Conservation (phyloP, 2,888 invertebrate genomes). For the Nephrotoma guestfalica region DNA sequence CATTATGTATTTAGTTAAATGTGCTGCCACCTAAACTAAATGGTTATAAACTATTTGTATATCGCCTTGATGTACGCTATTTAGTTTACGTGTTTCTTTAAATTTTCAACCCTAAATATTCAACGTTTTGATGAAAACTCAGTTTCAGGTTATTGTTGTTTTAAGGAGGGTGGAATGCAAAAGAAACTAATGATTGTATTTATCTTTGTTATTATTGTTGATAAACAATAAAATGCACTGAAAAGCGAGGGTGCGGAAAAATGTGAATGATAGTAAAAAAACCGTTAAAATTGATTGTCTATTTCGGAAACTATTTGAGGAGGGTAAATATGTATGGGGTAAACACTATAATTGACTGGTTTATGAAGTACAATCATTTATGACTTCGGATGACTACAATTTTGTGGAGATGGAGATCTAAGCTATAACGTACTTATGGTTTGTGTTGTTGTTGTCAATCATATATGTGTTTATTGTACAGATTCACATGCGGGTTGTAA, state of each 20-base stretch:
- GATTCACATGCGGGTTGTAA: not conserved
- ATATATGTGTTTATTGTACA: not conserved
- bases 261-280: not conserved
- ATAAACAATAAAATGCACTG: not conserved
- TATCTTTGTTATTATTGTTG: not conserved
- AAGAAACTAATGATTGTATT: not conserved
- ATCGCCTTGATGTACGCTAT: not conserved
- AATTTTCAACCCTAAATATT: not conserved
- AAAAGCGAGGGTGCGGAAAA: not conserved
- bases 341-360: not conserved
- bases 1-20: not conserved
- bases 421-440: not conserved
- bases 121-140: not conserved
- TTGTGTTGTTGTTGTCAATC: not conserved
- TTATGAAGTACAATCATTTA: not conserved
- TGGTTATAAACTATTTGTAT: not conserved
- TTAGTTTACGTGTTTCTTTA: not conserved
- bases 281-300: not conserved
- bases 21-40: not conserved
- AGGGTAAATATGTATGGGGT: not conserved
- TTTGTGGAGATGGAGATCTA: not conserved
- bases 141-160: not conserved
- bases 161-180: not conserved
- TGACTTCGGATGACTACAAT: not conserved
- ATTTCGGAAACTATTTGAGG: not conserved